Percentiles rank a stretch among this genome's conserved stretches.
phyloP scores from a whole-genome alignment of 1,140 invertebrate species.

The Drosophila pandora region DNA sequence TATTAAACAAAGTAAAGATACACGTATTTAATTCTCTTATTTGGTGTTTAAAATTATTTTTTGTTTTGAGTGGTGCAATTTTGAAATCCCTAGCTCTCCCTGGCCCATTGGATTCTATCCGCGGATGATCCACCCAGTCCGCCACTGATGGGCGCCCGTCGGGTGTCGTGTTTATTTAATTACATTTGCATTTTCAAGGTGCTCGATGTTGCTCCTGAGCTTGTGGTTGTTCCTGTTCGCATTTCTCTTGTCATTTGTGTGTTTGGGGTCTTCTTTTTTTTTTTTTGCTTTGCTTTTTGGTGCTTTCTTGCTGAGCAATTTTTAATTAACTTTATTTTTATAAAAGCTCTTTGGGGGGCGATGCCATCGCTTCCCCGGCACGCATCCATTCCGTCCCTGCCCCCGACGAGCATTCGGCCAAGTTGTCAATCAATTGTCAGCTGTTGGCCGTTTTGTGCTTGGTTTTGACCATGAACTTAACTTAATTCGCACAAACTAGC shows the following conservation, averaged over 20 bases:
- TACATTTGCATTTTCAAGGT: conserved; percentile 71
- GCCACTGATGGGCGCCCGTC: conserved; percentile 17
- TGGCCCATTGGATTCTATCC: conserved; percentile 14
- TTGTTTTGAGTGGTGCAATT: conserved; percentile 1
- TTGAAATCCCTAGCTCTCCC: not conserved
- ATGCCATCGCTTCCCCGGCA: conserved; percentile 3
- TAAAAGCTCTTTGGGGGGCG: conserved; percentile 39
- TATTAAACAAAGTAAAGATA: not conserved
- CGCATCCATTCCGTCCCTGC: not conserved
- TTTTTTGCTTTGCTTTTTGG: conserved; percentile 14
- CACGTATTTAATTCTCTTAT: not conserved
- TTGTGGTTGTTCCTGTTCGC: conserved; percentile 2
- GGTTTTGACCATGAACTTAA: conserved; percentile 63
- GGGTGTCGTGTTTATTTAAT: conserved; percentile 67
- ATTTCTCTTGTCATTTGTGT: not conserved
- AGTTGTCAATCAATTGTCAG: conserved; percentile 78
- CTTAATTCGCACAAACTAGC: conserved; percentile 33
- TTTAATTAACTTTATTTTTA: conserved; percentile 79
- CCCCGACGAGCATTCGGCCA: conserved; percentile 45
- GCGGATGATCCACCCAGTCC: conserved; percentile 9
- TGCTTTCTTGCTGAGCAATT: conserved; percentile 37
- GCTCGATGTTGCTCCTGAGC: conserved; percentile 29
- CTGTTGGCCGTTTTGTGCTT: conserved; percentile 30
- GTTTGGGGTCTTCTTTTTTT: not conserved
- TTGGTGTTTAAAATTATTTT: not conserved